Conservation (phyloP, 1,140 invertebrate genomes). For the Chionoecetes opilio region DNA sequence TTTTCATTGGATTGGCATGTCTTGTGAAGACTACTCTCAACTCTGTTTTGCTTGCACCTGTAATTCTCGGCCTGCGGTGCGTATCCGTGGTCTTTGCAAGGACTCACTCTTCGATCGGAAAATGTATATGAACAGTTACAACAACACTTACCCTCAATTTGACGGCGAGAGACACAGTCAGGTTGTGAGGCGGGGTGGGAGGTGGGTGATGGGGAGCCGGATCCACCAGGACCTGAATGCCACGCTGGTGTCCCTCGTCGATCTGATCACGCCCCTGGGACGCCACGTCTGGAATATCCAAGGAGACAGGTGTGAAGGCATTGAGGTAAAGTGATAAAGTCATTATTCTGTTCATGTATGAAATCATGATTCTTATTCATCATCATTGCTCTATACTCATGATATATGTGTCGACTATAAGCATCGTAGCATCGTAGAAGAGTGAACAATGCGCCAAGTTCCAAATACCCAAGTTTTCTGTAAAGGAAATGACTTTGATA, state of each 20-base stretch:
- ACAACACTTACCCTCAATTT: background rate
- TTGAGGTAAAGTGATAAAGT: background rate
- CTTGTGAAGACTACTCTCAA: background rate
- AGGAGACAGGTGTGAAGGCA: slow-evolving; percentile 22
- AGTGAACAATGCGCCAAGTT: too few species aligned
- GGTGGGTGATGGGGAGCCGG: slow-evolving; percentile 32
- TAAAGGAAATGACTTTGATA: too few species aligned
- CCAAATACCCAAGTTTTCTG: too few species aligned
- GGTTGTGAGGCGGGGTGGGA: background rate
- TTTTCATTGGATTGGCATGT: background rate
- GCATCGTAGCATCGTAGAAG: too few species aligned
- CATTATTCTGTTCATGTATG: too few species aligned
- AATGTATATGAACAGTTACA: background rate
- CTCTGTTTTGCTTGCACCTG: slow-evolving; percentile 37
- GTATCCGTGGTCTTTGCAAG: slow-evolving; percentile 38
- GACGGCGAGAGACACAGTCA: background rate
- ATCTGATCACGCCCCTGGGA: slow-evolving; percentile 3
- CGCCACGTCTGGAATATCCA: slow-evolving; percentile 41
- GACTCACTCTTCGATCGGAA: slow-evolving; percentile 8
- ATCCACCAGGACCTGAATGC: background rate
- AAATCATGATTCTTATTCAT: too few species aligned
- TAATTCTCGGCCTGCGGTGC: background rate
- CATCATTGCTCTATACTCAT: too few species aligned
- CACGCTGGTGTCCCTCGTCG: background rate
- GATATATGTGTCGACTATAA: too few species aligned